phyloP scores from a whole-genome alignment of 1,140 invertebrate genomes.

The Philotrypesis tridentata region DNA sequence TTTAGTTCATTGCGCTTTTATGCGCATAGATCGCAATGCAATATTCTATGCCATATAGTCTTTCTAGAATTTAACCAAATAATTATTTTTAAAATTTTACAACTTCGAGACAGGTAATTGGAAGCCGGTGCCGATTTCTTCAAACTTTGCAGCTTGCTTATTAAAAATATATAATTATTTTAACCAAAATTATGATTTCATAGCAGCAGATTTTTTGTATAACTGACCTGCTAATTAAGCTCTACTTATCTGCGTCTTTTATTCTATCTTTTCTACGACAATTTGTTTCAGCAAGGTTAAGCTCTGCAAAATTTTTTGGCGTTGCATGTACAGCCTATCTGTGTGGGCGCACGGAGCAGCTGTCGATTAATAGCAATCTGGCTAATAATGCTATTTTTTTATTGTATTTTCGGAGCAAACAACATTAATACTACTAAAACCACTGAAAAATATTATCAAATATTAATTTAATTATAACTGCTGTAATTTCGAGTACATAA shows the following conservation, averaged over 20 bases:
- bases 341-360: slow-evolving; percentile 72
- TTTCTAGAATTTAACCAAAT: slow-evolving; percentile 35
- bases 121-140: slow-evolving; percentile 67
- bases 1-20: slow-evolving; percentile 21
- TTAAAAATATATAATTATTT: slow-evolving; percentile 53
- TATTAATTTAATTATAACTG: slow-evolving; percentile 23
- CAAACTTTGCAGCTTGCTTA: slow-evolving; percentile 69
- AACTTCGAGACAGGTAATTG: slow-evolving; percentile 65
- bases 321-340: slow-evolving; percentile 72
- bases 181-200: slow-evolving; percentile 37
- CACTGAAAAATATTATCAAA: background rate
- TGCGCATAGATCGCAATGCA: slow-evolving; percentile 2
- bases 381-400: slow-evolving; percentile 19
- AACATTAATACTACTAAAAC: slow-evolving; percentile 26
- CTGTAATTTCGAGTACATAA: background rate
- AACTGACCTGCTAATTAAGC: slow-evolving; percentile 57
- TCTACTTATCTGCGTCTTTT: slow-evolving; percentile 46
- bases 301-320: slow-evolving; percentile 69
- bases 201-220: slow-evolving; percentile 46
- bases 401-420: background rate
- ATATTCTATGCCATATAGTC: slow-evolving; percentile 22
- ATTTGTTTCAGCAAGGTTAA: slow-evolving; percentile 72
- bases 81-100: slow-evolving; percentile 60
- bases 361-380: slow-evolving; percentile 62
- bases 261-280: slow-evolving; percentile 62